phyloP scores from a whole-genome alignment of 2,797 vertebrate genomes.

The Paratrypauchen microcephalus region DNA sequence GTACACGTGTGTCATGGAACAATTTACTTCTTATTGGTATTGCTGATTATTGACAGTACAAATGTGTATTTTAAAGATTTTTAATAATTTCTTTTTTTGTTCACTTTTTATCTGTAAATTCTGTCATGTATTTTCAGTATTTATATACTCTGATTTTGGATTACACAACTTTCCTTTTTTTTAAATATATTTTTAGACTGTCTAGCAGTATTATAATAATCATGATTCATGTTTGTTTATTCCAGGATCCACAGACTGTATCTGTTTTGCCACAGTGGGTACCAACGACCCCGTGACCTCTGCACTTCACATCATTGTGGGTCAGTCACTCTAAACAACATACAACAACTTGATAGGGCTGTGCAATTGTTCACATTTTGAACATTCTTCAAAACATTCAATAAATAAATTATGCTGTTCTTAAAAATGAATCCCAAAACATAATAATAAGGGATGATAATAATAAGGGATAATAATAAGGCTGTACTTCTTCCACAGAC shows the following conservation, averaged over 20 bases:
- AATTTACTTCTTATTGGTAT: background rate
- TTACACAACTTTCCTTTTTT: background rate
- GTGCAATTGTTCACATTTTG: no score
- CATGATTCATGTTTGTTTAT: background rate
- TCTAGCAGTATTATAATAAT: background rate
- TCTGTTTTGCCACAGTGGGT: conserved; percentile 92
- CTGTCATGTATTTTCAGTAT: no score
- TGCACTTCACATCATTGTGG: conserved; percentile 91
- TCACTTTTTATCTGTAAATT: no score
- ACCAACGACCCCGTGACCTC: conserved; percentile 91
- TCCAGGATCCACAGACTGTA: conserved; percentile 93
- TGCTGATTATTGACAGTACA: background rate
- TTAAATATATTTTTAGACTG: background rate
- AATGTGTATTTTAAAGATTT: background rate
- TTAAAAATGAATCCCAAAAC: background rate
- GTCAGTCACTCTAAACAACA: conserved; percentile 72
- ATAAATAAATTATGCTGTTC: no score
- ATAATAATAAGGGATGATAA: background rate
- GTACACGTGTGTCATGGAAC: background rate
- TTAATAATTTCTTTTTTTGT: no score
- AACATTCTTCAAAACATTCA: no score
- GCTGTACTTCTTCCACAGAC: background rate
- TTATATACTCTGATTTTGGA: no score
- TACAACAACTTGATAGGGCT: no score
- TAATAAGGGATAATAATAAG: background rate